Conservation (phyloP, 1,140 invertebrate genomes). For the Hylyphantes graminicola region DNA sequence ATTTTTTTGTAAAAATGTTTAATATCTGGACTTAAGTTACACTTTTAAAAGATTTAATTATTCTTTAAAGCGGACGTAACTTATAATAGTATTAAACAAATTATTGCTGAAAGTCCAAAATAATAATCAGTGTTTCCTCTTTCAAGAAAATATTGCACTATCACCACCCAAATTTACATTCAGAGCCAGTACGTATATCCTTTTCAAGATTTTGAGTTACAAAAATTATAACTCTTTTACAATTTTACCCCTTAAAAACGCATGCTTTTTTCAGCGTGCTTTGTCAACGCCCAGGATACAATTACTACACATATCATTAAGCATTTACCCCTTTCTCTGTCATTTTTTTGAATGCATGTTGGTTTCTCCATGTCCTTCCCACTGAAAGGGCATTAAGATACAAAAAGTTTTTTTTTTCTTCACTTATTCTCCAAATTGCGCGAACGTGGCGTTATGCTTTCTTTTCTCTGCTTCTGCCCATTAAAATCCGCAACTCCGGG, state of each 20-base stretch:
- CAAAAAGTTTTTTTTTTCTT: slow-evolving; percentile 47
- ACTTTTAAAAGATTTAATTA: no score
- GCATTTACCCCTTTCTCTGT: slow-evolving; percentile 53
- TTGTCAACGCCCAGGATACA: slow-evolving; percentile 59
- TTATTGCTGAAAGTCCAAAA: no score
- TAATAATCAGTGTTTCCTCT: no score
- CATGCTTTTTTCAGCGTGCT: slow-evolving; percentile 36
- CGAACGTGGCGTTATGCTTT: slow-evolving; percentile 55
- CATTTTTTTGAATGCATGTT: slow-evolving; percentile 49
- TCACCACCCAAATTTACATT: slow-evolving; percentile 23
- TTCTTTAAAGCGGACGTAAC: no score
- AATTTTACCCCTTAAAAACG: not conserved
- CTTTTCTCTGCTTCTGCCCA: slow-evolving; percentile 45
- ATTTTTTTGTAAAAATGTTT: no score
- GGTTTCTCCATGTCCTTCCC: not conserved
- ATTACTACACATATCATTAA: slow-evolving; percentile 58
- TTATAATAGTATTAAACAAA: no score
- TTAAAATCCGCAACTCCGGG: slow-evolving; percentile 52
- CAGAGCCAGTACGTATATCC: slow-evolving; percentile 17
- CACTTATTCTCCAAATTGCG: slow-evolving; percentile 60
- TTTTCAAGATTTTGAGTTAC: slow-evolving; percentile 27
- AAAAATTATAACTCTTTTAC: not conserved
- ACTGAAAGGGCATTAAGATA: slow-evolving; percentile 48
- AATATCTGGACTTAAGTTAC: no score
- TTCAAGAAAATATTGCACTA: no score